Percentiles rank a stretch among this genome's conserved stretches.
These are phyloP conservation scores for Limnephilus lunatus DNA, from an alignment of 2,888 invertebrate species.

Conservation along the genomic window DNA sequence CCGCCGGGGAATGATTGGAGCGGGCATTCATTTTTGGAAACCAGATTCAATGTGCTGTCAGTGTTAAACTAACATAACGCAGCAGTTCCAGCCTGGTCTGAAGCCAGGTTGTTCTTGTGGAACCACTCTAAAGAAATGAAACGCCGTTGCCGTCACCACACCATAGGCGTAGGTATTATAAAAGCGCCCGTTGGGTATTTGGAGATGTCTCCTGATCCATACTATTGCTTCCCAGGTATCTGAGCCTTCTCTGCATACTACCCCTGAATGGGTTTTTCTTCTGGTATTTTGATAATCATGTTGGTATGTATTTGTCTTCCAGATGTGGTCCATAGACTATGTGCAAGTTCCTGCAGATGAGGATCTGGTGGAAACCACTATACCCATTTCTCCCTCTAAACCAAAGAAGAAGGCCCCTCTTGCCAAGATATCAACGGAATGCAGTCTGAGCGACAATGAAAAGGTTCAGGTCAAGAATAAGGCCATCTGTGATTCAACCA, in stretches of 20 bases:
- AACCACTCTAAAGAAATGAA: no score
- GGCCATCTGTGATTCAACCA: constrained; percentile 19
- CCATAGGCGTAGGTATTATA: no score
- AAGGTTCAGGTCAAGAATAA: constrained; percentile 62
- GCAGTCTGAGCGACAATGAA: constrained; percentile 62
- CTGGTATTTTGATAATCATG: background rate
- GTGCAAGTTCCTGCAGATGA: constrained; percentile 88
- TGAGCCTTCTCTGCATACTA: background rate
- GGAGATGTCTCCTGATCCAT: background rate
- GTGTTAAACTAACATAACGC: no score
- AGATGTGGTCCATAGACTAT: constrained; percentile 99
- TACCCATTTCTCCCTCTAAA: constrained; percentile 58
- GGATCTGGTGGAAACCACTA: constrained; percentile 67
- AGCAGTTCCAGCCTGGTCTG: no score
- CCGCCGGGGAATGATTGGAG: no score
- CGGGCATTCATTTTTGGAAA: no score
- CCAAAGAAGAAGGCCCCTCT: constrained; percentile 54
- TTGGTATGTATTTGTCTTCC: constrained; percentile 61
- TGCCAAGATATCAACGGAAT: constrained; percentile 59
- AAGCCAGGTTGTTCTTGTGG: no score
- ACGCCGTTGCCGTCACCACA: no score
- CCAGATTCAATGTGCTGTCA: no score
- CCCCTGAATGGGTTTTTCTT: background rate
- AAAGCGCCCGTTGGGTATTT: no score
- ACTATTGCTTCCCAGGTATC: background rate